Conservation (phyloP, 2,888 invertebrate genomes). For the Andricus curvator region DNA sequence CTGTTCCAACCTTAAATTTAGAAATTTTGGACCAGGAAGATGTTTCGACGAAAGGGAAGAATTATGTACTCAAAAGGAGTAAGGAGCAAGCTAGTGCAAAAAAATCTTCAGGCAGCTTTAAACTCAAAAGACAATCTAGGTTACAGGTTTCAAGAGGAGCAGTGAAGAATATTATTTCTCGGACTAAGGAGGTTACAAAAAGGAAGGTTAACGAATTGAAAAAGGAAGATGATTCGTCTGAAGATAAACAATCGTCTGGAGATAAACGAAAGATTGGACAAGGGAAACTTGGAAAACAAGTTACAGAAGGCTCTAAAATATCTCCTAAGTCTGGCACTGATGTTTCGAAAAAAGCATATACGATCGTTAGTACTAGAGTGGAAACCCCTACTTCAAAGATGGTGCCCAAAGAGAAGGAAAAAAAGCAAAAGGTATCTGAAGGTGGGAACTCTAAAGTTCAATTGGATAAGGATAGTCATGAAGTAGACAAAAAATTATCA, state of each 20-base stretch:
- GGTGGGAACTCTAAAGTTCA: neutral
- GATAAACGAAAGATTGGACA: neutral
- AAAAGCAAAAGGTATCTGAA: neutral
- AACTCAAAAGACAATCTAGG: conserved; percentile 57
- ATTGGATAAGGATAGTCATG: neutral
- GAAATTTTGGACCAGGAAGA: conserved; percentile 70
- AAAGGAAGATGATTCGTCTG: conserved; percentile 2
- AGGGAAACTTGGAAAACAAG: neutral
- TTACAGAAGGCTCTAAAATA: neutral
- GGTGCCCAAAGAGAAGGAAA: conserved; percentile 6
- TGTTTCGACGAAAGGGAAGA: conserved; percentile 57
- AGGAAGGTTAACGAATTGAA: conserved; percentile 14
- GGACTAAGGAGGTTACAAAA: conserved; percentile 26
- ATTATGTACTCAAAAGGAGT: conserved; percentile 34
- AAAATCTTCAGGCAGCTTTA: conserved; percentile 44
- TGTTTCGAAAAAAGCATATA: neutral
- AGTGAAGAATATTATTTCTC: conserved; percentile 30
- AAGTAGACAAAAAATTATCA: conserved; percentile 41
- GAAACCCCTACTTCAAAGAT: neutral
- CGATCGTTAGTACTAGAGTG: neutral
- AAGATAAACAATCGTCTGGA: neutral
- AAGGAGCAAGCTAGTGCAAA: conserved; percentile 50
- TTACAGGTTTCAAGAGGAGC: conserved; percentile 53
- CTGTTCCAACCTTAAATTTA: conserved; percentile 61
- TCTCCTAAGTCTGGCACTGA: neutral